phyloP scores from a whole-genome alignment of 2,113 vertebrate species.

The Chauna torquata region DNA sequence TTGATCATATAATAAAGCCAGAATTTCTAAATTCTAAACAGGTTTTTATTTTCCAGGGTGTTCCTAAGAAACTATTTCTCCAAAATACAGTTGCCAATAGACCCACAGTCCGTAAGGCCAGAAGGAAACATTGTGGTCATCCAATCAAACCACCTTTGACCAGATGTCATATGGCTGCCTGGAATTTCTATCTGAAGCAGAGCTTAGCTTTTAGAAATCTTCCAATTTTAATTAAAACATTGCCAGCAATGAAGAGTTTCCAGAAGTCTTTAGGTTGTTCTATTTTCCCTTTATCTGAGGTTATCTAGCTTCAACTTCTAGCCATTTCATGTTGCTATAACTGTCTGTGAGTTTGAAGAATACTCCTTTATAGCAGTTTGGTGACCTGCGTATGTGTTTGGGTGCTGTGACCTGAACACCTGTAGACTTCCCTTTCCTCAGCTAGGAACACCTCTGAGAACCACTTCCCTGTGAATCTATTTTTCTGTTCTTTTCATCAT shows the following conservation, averaged over 20 bases:
- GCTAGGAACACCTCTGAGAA: neutral
- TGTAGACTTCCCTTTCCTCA: neutral
- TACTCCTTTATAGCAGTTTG: neutral
- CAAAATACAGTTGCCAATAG: neutral
- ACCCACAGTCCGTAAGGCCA: neutral
- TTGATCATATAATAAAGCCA: neutral
- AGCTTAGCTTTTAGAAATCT: neutral
- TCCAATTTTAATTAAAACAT: neutral
- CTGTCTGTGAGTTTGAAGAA: neutral
- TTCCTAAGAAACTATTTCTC: neutral
- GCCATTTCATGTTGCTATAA: neutral
- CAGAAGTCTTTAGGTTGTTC: neutral
- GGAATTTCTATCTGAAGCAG: neutral
- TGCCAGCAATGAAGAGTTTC: neutral
- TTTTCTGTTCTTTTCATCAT: neutral
- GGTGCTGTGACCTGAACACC: neutral
- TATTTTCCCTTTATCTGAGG: neutral
- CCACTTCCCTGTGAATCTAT: neutral
- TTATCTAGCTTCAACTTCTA: neutral
- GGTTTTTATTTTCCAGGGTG: neutral
- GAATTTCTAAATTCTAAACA: neutral
- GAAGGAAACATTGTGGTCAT: neutral
- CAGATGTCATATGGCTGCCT: neutral
- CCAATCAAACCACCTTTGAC: neutral
- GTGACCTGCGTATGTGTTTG: neutral